Base-by-base conservation (phyloP, 1,140 invertebrate species). In the Oncopeltus fasciatus region DNA sequence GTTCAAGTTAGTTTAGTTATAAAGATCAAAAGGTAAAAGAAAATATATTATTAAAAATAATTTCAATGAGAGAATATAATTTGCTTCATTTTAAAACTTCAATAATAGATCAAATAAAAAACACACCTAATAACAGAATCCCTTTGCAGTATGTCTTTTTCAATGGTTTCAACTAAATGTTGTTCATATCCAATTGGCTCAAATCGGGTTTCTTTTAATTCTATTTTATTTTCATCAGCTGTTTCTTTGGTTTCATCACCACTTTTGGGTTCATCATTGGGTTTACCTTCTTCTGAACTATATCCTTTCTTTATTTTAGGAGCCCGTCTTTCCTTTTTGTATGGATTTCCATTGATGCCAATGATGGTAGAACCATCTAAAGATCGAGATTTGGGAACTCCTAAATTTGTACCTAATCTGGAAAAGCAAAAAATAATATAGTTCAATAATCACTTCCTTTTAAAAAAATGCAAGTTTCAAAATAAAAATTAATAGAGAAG, bases 91-190 rank as follows among this genome's bases (percentile, higher is more conserved):
- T n/a, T n/a, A n/a, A n/a, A n/a, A n/a, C n/a, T n/a, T n/a, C n/a
- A n/a, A n/a, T n/a, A n/a, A n/a, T n/a, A n/a, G n/a, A n/a, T n/a
- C n/a, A n/a, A n/a, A n/a, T n/a, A n/a, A n/a, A n/a, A n/a, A n/a
- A n/a, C n/a, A n/a, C n/a, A 53, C 49, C 49, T 60, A 18, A 85
- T 77, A 69, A 79, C 77, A 1, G 81, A 79, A 70, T 84, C 78
- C 66, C 76, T 77, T 66, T 80, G 77, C 9, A 86, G 70, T 62
- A 86, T 83, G 66, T 84, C 82, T 65, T 80, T 71, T 71, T 85
- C 83, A 18, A 86, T 68, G 62, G 80, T 85, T 59, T 91, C 88
- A 0, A 92, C 86, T 16, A 93, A 73, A 70, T 88, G 86, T 56
- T 81, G 72, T 71, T 93, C 88, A 70, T 84, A 88, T 5, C 88